A percentile compares a stretch with the other conserved stretches of the same genome.
Evolutionary conservation across 1,140 invertebrate genomes (phyloP).

Genomic region (Apis dorsata): DNA sequence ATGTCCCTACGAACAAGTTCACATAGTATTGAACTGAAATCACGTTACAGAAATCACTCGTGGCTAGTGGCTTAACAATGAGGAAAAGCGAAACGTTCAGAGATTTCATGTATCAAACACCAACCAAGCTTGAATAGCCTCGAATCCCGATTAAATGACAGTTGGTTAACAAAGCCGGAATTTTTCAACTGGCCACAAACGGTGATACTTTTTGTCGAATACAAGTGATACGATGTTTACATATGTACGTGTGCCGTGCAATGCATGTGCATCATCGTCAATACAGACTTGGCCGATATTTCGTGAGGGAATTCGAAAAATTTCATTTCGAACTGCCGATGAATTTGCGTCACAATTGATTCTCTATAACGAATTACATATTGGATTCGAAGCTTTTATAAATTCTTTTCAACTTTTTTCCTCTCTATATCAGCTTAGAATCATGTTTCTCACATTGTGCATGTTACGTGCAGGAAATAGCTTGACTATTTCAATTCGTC

Average conservation of each 20-base stretch:
- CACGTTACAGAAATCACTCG: not conserved
- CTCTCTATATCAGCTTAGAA: no score
- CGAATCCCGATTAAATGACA: conserved; percentile 11
- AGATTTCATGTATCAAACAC: not conserved
- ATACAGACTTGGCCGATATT: not conserved
- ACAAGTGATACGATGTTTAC: not conserved
- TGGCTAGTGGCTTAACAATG: not conserved
- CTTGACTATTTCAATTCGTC: no score
- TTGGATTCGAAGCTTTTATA: not conserved
- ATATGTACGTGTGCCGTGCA: no score
- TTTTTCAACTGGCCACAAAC: not conserved
- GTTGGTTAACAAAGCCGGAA: conserved; percentile 13
- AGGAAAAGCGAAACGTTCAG: no score
- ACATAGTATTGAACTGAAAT: not conserved
- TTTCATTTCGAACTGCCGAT: not conserved
- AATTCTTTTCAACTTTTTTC: no score
- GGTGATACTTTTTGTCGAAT: not conserved
- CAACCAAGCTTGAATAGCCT: not conserved
- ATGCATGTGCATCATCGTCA: no score
- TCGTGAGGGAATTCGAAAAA: not conserved
- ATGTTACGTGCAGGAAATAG: no score
- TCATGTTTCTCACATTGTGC: no score
- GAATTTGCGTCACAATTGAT: not conserved
- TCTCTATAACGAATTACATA: not conserved
- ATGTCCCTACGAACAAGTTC: not conserved